These are phyloP conservation scores for Copsychus sechellarum DNA, from an alignment of 2,113 vertebrate genomes.

Conservation along the genomic window DNA sequence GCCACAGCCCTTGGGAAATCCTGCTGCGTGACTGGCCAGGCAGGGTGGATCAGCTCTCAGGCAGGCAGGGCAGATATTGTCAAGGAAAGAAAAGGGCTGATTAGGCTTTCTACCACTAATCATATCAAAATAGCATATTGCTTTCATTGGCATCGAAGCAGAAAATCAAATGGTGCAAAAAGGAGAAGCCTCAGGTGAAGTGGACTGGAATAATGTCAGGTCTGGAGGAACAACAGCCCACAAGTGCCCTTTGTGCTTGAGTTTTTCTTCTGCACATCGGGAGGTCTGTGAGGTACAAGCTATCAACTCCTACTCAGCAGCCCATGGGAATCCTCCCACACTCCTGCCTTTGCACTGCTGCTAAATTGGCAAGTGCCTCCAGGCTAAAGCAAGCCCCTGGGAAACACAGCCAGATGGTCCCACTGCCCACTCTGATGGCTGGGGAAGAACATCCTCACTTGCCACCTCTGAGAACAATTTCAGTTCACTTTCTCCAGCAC, in stretches of 20 bases:
- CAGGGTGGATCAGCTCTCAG: neutral
- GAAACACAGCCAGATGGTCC: neutral
- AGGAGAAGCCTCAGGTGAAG: conserved; percentile 3
- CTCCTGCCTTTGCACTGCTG: neutral
- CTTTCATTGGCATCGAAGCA: conserved; percentile 19
- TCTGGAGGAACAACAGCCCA: neutral
- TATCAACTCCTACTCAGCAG: neutral
- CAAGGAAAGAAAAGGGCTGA: conserved; percentile 14
- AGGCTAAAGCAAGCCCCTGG: neutral
- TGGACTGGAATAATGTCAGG: conserved; percentile 1
- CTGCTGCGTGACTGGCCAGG: neutral
- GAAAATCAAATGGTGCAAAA: neutral
- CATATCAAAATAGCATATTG: conserved; percentile 42
- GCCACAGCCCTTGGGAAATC: neutral
- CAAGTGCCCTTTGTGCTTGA: neutral
- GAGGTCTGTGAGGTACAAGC: conserved; percentile 13
- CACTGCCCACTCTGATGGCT: neutral
- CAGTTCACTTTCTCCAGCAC: neutral
- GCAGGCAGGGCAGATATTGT: neutral
- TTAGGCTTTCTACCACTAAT: conserved; percentile 24
- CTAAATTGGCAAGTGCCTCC: neutral
- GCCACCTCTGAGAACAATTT: neutral
- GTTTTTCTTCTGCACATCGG: neutral
- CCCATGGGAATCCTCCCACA: neutral
- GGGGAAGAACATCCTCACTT: neutral